Evolutionary conservation across 2,888 invertebrate species (phyloP), one percentile per base, ranked within the genome.

Genomic region (Coecobrya sp.): DNA sequence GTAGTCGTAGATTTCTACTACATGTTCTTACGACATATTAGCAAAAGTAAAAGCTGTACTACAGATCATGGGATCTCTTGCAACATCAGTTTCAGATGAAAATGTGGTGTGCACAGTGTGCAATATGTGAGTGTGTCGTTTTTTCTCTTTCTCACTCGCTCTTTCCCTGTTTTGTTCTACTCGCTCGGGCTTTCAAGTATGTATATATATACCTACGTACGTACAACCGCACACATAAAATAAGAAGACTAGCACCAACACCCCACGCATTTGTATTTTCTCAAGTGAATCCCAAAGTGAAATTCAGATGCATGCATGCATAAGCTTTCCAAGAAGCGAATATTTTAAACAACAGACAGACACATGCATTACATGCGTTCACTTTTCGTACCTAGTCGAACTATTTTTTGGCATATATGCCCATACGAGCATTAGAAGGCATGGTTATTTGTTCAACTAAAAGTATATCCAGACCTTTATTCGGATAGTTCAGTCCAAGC

Each of bases 211-310:
- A 55, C 13, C 55, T 65, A 65, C 65, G 25, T 25, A 65, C 27
- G 16, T 25, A 65, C 62, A 62, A 73, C 73, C 25, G 25, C 65
- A 30, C 65, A 68, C 65, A 68, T 13, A 49, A 73, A 42, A n/a
- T 19, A 42, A 42, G 70, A 73, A 36, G 42, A 73, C 65, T 68
- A 68, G 30, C 65, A 65, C 65, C 22, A 82, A 45, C 82, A 89
- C 89, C 89, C 89, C 89, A 89, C 89, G 89, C 89, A 82, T 82
- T 70, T 45, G 10, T 45, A 76, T 30, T 88, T 81, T 84, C 70
- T 84, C 81, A 59, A 81, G 79, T 81, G 45, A 62, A 87, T 85
- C 62, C 55, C 87, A 70, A 49, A 52, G 76, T 59, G 81, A 81
- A 68, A 81, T 81, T 76, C 79, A 42, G 22, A 87, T 87, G 76